phyloP scores from a whole-genome alignment of 2,113 vertebrate species.

The Equus quagga region DNA sequence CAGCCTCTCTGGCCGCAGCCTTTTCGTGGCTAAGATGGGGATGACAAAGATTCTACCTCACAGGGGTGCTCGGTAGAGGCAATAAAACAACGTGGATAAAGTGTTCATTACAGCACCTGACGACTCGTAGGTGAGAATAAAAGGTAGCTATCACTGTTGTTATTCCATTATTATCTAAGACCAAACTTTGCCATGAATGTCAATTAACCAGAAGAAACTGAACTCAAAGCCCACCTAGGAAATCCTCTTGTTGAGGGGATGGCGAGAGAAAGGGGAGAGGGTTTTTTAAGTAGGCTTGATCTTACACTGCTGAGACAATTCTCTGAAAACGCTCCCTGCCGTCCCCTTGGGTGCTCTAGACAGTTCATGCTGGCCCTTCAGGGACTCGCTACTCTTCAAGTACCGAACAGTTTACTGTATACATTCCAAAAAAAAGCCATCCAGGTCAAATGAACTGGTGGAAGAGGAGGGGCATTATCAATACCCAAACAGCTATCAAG shows the following conservation, averaged over 20 bases:
- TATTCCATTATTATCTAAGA: neutral
- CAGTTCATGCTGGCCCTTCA: accelerated
- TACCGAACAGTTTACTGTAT: neutral
- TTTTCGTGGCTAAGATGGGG: neutral
- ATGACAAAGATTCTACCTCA: neutral
- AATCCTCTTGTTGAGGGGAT: neutral
- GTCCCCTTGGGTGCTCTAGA: neutral
- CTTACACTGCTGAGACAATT: accelerated
- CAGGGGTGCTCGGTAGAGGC: accelerated
- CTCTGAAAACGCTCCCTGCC: neutral
- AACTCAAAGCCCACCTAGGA: neutral
- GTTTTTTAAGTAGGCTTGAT: neutral
- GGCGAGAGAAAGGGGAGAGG: neutral
- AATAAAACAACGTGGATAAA: neutral
- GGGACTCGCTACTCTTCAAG: neutral
- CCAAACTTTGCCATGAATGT: neutral
- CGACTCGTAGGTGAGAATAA: accelerated
- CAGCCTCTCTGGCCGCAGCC: neutral
- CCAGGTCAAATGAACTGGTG: neutral
- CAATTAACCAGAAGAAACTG: neutral
- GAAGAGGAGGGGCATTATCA: neutral
- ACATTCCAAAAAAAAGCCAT: neutral
- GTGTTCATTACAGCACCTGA: accelerated
- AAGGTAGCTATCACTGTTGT: accelerated
- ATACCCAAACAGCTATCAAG: neutral